Percentiles rank a stretch among this genome's conserved stretches.
These are phyloP conservation scores for Dendroctonus ponderosae DNA, from an alignment of 1,140 invertebrate genomes.

Conservation along the genomic window DNA sequence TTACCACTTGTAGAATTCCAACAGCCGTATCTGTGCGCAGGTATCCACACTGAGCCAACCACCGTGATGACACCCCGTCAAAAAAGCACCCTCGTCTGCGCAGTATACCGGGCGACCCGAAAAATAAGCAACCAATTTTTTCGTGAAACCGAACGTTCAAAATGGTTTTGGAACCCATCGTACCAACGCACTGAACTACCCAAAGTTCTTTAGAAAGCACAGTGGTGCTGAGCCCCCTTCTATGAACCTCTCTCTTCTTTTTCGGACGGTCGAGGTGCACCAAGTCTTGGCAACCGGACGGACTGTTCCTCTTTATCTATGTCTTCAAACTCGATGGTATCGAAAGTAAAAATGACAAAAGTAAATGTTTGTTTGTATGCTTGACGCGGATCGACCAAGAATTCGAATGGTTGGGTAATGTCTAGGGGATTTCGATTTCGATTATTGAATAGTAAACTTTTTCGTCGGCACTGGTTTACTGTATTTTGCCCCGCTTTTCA, in stretches of 20 bases:
- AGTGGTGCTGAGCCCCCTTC: slow-evolving; percentile 21
- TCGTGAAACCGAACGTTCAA: slow-evolving; percentile 69
- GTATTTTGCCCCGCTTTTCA: too few relatives aligned
- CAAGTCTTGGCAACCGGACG: slow-evolving; percentile 11
- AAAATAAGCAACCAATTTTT: slow-evolving; percentile 54
- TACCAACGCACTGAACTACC: slow-evolving; percentile 62
- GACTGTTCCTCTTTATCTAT: neutral
- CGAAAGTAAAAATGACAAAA: slow-evolving; percentile 30
- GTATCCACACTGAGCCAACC: slow-evolving; percentile 20
- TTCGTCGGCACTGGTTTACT: too few relatives aligned
- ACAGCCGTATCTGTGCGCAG: neutral
- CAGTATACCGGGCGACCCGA: slow-evolving; percentile 20
- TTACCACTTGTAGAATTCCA: slow-evolving; percentile 11
- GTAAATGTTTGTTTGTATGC: slow-evolving; percentile 27
- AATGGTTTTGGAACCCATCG: slow-evolving; percentile 73
- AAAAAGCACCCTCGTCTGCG: slow-evolving; percentile 3
- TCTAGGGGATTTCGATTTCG: too few relatives aligned
- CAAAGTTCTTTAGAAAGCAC: slow-evolving; percentile 31
- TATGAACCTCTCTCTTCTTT: slow-evolving; percentile 13
- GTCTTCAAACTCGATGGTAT: slow-evolving; percentile 26
- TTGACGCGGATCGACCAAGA: slow-evolving; percentile 10
- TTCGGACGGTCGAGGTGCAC: slow-evolving; percentile 12
- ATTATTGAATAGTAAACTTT: too few relatives aligned
- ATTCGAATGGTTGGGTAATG: slow-evolving; percentile 12
- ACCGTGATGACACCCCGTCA: slow-evolving; percentile 6